Conservation (phyloP, 2,113 vertebrate genomes). For the Odobenus rosmarus region DNA sequence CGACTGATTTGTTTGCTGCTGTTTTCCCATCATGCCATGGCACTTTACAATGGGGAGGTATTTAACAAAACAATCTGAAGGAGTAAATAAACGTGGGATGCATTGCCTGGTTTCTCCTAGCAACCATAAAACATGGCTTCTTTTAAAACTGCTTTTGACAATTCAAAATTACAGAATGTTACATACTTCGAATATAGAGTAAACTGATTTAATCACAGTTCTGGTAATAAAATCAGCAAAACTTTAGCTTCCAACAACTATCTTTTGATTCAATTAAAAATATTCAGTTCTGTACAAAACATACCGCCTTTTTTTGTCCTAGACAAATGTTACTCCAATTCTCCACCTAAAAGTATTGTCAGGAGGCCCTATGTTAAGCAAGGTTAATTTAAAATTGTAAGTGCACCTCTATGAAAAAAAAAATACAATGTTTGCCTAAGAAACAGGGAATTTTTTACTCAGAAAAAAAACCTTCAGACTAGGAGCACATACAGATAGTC, state of each 20-base stretch:
- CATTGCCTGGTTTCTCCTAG: not conserved
- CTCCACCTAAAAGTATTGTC: not conserved
- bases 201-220: not conserved
- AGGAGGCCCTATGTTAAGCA: not conserved
- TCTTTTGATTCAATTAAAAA: not conserved
- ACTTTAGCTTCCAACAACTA: not conserved
- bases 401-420: not conserved
- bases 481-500: not conserved
- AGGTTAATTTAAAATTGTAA: not conserved
- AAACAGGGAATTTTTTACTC: not conserved
- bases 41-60: not conserved
- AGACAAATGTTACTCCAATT: not conserved
- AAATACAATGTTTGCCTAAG: not conserved
- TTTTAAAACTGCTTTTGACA: slow-evolving; percentile 28
- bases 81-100: not conserved
- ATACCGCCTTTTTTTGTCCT: not conserved
- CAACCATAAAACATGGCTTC: not conserved
- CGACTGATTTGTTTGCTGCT: not conserved
- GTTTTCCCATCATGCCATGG: no score
- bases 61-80: not conserved
- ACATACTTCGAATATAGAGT: not conserved
- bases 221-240: not conserved
- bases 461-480: not conserved
- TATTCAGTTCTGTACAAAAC: not conserved
- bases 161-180: not conserved